phyloP scores from a whole-genome alignment of 2,888 invertebrate genomes.

The Tineola bisselliella region DNA sequence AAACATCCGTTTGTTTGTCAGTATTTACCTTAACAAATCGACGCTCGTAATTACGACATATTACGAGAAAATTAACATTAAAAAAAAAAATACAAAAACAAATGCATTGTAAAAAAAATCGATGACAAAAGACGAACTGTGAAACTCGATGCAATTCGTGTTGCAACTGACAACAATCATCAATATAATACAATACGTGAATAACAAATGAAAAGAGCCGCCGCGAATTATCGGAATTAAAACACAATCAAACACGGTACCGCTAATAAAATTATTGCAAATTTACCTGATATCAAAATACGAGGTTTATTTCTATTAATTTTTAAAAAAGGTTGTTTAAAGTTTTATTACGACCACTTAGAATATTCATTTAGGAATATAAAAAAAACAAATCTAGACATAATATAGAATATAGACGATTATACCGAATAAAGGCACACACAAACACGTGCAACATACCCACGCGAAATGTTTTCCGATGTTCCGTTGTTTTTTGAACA shows the following conservation, averaged over 20 bases:
- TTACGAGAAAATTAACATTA: too few relatives aligned
- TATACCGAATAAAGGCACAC: too few relatives aligned
- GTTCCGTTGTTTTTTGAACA: constrained; percentile 3
- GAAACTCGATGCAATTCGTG: neutral
- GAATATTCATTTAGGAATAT: too few relatives aligned
- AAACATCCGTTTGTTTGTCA: too few relatives aligned
- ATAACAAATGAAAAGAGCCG: neutral
- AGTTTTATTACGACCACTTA: too few relatives aligned
- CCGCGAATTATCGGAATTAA: neutral
- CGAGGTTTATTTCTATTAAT: too few relatives aligned
- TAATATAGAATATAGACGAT: too few relatives aligned
- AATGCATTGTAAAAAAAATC: neutral
- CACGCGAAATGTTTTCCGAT: neutral
- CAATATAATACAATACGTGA: neutral
- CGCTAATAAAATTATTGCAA: neutral
- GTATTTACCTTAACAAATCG: too few relatives aligned
- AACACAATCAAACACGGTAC: neutral
- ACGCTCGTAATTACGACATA: too few relatives aligned
- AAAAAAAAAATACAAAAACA: neutral
- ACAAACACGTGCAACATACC: neutral
- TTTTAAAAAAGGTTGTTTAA: too few relatives aligned
- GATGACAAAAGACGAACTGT: neutral
- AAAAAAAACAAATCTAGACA: too few relatives aligned
- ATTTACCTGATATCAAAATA: too few relatives aligned
- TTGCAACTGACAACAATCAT: neutral